A percentile compares a stretch with the other conserved stretches of the same genome.
Evolutionary conservation across 2,113 vertebrate genomes (phyloP).

Genomic region (Rhinolophus sinicus): DNA sequence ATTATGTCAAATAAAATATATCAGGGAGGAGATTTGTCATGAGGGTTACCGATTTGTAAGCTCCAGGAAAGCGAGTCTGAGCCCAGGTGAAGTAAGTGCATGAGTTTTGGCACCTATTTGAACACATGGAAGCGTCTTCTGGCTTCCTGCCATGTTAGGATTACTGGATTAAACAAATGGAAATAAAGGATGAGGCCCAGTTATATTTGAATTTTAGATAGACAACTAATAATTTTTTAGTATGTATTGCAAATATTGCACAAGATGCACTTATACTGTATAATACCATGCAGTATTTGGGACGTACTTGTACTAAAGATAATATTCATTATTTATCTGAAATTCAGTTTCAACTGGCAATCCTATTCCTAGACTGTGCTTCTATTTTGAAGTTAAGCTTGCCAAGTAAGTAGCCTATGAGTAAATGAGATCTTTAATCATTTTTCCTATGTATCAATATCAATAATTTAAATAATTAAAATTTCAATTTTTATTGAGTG

Average conservation of each 20-base stretch:
- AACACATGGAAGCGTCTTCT: not conserved
- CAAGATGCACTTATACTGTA: not conserved
- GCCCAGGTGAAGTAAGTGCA: not conserved
- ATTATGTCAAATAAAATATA: not conserved
- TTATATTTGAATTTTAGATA: constrained; percentile 39
- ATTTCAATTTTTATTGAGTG: not conserved
- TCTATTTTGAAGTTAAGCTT: not conserved
- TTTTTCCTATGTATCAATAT: not conserved
- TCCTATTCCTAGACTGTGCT: not conserved
- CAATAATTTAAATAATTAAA: not conserved
- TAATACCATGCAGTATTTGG: not conserved
- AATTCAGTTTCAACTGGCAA: not conserved
- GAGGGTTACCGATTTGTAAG: not conserved
- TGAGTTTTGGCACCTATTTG: not conserved
- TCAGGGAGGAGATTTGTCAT: not conserved
- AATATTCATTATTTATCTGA: not conserved
- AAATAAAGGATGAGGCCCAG: not conserved
- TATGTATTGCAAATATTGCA: not conserved
- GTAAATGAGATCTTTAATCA: not conserved
- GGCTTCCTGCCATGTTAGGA: not conserved
- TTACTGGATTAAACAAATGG: not conserved
- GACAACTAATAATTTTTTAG: too few relatives aligned
- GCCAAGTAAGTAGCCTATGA: not conserved
- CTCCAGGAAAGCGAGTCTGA: not conserved
- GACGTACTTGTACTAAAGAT: not conserved